Conservation (phyloP, 2,888 invertebrate species). For the Imbricaverruca yamaguchii region DNA sequence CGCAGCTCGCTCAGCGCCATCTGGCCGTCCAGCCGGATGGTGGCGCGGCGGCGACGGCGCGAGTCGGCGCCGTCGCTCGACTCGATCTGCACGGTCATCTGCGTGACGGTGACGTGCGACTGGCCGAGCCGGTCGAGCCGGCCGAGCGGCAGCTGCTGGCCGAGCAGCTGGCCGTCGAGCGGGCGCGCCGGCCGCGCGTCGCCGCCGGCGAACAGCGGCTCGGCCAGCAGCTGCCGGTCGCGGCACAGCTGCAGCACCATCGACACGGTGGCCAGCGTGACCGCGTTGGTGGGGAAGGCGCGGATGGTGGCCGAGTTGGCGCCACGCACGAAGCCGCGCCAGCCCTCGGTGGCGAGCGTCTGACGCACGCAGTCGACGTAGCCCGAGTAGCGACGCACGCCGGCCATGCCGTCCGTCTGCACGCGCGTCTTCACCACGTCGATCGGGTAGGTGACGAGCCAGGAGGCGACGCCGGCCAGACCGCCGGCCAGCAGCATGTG, state of each 20-base stretch:
- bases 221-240: neutral
- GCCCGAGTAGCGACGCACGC: slow-evolving; percentile 52
- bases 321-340: slow-evolving; percentile 63
- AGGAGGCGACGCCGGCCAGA: slow-evolving; percentile 72
- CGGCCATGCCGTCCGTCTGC: slow-evolving; percentile 50
- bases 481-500: slow-evolving; percentile 76
- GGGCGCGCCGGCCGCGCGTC: too few relatives aligned
- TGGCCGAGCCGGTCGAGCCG: neutral
- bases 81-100: slow-evolving; percentile 9
- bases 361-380: slow-evolving; percentile 65
- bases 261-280: slow-evolving; percentile 78
- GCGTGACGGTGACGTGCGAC: slow-evolving; percentile 1
- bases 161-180: neutral
- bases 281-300: slow-evolving; percentile 89
- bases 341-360: slow-evolving; percentile 62
- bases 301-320: slow-evolving; percentile 68
- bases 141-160: neutral
- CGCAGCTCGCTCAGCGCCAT: slow-evolving; percentile 16
- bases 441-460: slow-evolving; percentile 76
- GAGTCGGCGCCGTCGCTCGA: neutral
- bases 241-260: slow-evolving; percentile 58
- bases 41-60: neutral
- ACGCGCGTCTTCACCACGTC: slow-evolving; percentile 84
- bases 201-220: neutral
- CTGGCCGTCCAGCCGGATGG: slow-evolving; percentile 19